phyloP scores from a whole-genome alignment of 2,888 invertebrate genomes.

The Eupeodes luniger region DNA sequence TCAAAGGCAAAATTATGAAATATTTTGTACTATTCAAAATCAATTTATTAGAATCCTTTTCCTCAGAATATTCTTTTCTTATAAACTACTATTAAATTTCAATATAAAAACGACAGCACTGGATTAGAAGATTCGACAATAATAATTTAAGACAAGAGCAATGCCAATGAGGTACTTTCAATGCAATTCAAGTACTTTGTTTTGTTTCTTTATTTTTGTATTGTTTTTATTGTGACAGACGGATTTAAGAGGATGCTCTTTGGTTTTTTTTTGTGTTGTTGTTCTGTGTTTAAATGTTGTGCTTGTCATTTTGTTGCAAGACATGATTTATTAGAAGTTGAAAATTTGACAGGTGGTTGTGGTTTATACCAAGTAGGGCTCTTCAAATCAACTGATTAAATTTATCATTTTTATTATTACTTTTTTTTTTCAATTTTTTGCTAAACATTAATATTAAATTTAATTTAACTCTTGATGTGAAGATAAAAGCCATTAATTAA shows the following conservation, averaged over 20 bases:
- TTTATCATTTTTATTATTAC: conserved; percentile 24
- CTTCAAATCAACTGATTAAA: conserved; percentile 34
- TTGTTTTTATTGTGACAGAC: conserved; percentile 26
- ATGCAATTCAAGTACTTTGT: conserved; percentile 35
- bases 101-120: neutral
- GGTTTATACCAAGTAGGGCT: neutral
- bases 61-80: no score
- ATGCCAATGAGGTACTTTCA: conserved; percentile 27
- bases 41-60: no score
- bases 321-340: conserved; percentile 47
- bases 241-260: conserved; percentile 32
- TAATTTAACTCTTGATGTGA: neutral
- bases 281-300: neutral
- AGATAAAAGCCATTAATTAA: conserved; percentile 19
- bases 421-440: conserved; percentile 1
- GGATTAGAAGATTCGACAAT: neutral
- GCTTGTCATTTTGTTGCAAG: conserved; percentile 35
- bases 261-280: neutral
- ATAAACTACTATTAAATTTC: no score
- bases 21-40: no score
- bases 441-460: conserved; percentile 17
- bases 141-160: conserved; percentile 32
- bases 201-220: neutral
- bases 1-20: no score
- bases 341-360: conserved; percentile 32